A percentile compares a stretch with the other conserved stretches of the same genome.
Conservation (phyloP, 2,797 vertebrate species). For the Acanthopagrus latus region DNA sequence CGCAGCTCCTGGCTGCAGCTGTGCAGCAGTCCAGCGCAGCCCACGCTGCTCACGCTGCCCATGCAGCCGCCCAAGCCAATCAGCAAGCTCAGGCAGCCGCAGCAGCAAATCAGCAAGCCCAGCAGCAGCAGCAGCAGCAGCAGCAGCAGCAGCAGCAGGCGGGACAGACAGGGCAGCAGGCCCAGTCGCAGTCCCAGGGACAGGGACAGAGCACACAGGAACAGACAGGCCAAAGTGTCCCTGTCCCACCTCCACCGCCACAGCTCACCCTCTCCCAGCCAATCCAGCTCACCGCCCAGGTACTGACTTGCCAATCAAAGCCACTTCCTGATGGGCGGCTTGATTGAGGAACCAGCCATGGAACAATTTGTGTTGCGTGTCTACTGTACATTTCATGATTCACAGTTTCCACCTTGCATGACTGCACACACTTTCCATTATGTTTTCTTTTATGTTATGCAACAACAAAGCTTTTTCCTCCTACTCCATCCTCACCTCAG, state of each 20-base stretch:
- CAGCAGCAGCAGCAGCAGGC: constrained; percentile 82
- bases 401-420: constrained; percentile 51
- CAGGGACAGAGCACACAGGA: constrained; percentile 88
- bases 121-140: constrained; percentile 81
- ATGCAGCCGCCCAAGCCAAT: constrained; percentile 84
- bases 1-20: constrained; percentile 92
- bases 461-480: constrained; percentile 30
- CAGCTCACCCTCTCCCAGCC: constrained; percentile 94
- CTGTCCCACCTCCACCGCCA: constrained; percentile 86
- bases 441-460: background rate
- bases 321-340: constrained; percentile 36
- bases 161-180: constrained; percentile 78
- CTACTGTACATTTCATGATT: constrained; percentile 35
- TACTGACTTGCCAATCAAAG: constrained; percentile 76
- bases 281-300: constrained; percentile 96
- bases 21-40: constrained; percentile 91
- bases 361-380: constrained; percentile 22
- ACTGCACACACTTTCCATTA: constrained; percentile 29
- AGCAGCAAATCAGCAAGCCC: constrained; percentile 83
- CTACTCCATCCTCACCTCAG: constrained; percentile 5
- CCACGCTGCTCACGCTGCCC: constrained; percentile 86
- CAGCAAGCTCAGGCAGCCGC: constrained; percentile 89
- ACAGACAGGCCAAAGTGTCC: constrained; percentile 78
- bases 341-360: constrained; percentile 50
- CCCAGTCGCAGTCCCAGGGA: constrained; percentile 80